Evolutionary conservation across 1,140 invertebrate genomes (phyloP).

Genomic region (Metopolophium dirhodum): DNA sequence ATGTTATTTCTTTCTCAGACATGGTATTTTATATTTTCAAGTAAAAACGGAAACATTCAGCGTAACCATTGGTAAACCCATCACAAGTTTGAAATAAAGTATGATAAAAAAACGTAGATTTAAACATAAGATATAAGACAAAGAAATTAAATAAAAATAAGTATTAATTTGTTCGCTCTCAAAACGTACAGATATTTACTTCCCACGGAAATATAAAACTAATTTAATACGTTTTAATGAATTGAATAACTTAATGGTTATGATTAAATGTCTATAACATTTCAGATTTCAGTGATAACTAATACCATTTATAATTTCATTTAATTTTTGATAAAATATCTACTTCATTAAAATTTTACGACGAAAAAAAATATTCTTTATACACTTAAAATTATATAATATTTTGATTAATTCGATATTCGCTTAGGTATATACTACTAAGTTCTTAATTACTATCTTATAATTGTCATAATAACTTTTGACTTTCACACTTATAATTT

Average conservation of each 20-base stretch:
- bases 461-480: neutral
- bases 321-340: neutral
- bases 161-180: too few relatives aligned
- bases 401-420: neutral
- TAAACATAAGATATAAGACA: neutral
- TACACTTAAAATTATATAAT: neutral
- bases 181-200: too few relatives aligned
- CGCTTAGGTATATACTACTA: neutral
- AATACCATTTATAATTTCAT: neutral
- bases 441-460: neutral
- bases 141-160: neutral
- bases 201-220: neutral
- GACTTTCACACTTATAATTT: neutral
- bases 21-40: neutral
- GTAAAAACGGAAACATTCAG: too few relatives aligned
- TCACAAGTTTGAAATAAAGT: too few relatives aligned
- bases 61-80: too few relatives aligned
- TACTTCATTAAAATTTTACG: neutral
- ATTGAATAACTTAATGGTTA: neutral
- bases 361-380: neutral
- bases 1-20: too few relatives aligned
- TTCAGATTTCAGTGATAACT: neutral
- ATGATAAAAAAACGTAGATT: neutral
- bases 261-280: neutral
- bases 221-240: too few relatives aligned